phyloP scores from a whole-genome alignment of 1,140 invertebrate genomes.

The Aleiodes sp. region DNA sequence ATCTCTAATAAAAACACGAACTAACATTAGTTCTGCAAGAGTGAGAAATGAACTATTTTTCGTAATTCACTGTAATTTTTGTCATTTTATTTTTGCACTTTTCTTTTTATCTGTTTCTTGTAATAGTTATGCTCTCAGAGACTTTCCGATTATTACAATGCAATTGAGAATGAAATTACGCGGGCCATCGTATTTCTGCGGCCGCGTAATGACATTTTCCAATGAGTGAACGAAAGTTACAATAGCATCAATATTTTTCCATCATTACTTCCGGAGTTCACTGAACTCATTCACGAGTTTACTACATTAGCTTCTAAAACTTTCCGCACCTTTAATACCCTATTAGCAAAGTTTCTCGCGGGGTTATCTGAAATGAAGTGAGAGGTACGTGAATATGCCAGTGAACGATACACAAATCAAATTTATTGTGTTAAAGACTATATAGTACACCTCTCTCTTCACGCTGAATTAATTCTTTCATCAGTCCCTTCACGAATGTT shows the following conservation, averaged over 20 bases:
- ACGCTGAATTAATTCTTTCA: slow-evolving; percentile 31
- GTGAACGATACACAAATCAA: neutral
- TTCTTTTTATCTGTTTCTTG: too few species aligned
- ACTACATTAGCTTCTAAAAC: neutral
- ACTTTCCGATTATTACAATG: neutral
- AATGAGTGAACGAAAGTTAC: slow-evolving; percentile 46
- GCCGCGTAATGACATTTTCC: slow-evolving; percentile 57
- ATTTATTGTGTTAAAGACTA: slow-evolving; percentile 5
- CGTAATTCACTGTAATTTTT: neutral
- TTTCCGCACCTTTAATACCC: neutral
- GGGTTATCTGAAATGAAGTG: too few species aligned
- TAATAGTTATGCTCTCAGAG: too few species aligned
- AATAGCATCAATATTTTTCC: slow-evolving; percentile 25
- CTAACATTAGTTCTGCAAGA: neutral
- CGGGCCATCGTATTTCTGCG: too few species aligned
- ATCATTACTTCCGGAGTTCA: slow-evolving; percentile 32
- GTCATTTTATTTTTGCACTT: neutral
- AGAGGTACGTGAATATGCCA: neutral
- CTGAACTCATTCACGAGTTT: slow-evolving; percentile 35
- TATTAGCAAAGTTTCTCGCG: too few species aligned
- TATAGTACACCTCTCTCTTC: slow-evolving; percentile 1
- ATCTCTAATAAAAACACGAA: neutral
- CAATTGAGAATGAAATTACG: slow-evolving; percentile 48
- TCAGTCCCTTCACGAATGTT: slow-evolving; percentile 16
- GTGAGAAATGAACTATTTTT: neutral